A percentile compares a stretch with the other conserved stretches of the same genome.
Evolutionary conservation across 2,113 vertebrate species (phyloP).

Genomic region (Phoxinus phoxinus): DNA sequence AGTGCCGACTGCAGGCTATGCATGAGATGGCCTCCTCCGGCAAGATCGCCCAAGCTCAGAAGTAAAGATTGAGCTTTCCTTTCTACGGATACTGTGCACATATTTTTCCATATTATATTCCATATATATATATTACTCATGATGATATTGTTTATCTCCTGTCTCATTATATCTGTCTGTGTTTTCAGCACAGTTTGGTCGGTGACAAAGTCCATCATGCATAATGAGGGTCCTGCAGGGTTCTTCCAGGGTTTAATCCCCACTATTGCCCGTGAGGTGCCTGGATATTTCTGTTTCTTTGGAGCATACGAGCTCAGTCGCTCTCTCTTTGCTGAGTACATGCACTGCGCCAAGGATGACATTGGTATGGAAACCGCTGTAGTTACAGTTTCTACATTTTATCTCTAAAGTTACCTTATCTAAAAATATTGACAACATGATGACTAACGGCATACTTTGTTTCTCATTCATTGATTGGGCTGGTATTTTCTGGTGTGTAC

Average conservation of each 20-base stretch:
- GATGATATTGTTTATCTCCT: neutral
- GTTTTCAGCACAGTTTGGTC: conserved; percentile 89
- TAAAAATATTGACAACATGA: neutral
- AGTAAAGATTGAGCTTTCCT: conserved; percentile 74
- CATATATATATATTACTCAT: too few species aligned
- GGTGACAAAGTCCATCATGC: conserved; percentile 87
- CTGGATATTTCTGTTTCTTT: conserved; percentile 97
- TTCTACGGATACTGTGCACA: neutral
- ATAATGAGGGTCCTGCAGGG: conserved; percentile 85
- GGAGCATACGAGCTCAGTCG: conserved; percentile 92
- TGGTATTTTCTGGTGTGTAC: neutral
- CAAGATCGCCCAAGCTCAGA: conserved; percentile 84
- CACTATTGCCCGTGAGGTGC: conserved; percentile 92
- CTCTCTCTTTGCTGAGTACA: conserved; percentile 81
- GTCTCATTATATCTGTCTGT: conserved; percentile 8
- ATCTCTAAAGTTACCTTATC: neutral
- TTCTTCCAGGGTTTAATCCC: conserved; percentile 92
- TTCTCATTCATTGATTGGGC: conserved; percentile 2
- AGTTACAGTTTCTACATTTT: neutral
- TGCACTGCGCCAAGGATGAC: conserved; percentile 88
- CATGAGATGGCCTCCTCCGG: conserved; percentile 89
- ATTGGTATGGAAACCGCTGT: conserved; percentile 78
- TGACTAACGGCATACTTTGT: neutral
- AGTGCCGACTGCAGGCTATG: conserved; percentile 96
- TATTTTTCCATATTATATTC: neutral